Evolutionary conservation across 2,888 invertebrate species (phyloP).

Genomic region (Limnephilus lunatus): DNA sequence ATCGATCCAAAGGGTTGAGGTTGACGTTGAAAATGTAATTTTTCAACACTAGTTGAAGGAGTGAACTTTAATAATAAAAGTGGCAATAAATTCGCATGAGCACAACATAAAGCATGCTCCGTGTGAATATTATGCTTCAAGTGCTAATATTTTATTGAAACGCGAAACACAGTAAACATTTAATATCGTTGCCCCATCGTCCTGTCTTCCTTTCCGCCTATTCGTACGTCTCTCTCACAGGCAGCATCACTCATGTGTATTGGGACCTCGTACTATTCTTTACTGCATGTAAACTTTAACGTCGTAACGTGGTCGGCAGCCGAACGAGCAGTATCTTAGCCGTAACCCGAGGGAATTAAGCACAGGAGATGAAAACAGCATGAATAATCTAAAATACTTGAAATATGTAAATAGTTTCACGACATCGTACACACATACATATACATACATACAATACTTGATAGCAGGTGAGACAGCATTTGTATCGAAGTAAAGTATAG

Average conservation of each 20-base stretch:
- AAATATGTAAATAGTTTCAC: background rate
- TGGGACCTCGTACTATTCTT: background rate
- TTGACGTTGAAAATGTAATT: background rate
- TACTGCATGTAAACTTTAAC: conserved; percentile 2
- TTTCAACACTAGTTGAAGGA: background rate
- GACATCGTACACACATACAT: background rate
- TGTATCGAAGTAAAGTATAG: background rate
- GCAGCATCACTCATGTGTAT: background rate
- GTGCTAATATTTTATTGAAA: conserved; percentile 2
- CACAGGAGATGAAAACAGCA: background rate
- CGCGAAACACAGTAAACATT: background rate
- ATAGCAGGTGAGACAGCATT: background rate
- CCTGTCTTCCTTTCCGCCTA: background rate
- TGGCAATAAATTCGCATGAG: background rate
- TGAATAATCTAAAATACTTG: background rate
- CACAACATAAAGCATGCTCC: background rate
- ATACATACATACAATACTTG: no score
- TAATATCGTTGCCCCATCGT: background rate
- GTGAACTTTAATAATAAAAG: background rate
- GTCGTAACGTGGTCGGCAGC: background rate
- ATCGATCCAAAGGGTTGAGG: no score
- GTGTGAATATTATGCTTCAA: background rate
- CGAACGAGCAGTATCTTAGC: background rate
- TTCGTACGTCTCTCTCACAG: background rate
- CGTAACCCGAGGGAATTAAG: background rate